Conservation (phyloP, 2,888 invertebrate genomes). For the Arge pagana region DNA sequence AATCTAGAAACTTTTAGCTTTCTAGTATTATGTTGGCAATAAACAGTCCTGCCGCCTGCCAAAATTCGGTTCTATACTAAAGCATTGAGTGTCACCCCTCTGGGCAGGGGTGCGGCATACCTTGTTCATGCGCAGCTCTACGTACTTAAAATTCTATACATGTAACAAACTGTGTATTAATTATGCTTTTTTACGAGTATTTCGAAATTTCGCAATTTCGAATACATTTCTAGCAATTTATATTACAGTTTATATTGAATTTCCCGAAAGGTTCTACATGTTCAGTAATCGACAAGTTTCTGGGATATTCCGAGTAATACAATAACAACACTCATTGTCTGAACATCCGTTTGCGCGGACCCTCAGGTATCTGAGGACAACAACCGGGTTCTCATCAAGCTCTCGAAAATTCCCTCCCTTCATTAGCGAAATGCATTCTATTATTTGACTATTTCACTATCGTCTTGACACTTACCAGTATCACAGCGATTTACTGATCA, state of each 20-base stretch:
- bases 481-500: conserved; percentile 1
- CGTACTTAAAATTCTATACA: neutral
- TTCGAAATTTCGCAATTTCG: neutral
- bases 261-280: neutral
- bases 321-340: neutral
- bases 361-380: conserved; percentile 1
- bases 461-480: neutral
- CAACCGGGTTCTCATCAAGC: neutral
- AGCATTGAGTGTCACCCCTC: too few species aligned
- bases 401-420: neutral
- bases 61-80: too few species aligned
- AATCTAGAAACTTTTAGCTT: too few species aligned
- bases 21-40: too few species aligned
- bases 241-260: conserved; percentile 2
- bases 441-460: conserved; percentile 1
- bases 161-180: neutral
- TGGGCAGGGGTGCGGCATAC: too few species aligned
- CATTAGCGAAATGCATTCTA: neutral
- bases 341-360: conserved; percentile 6
- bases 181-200: neutral
- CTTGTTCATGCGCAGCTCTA: too few species aligned
- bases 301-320: neutral
- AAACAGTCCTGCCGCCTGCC: too few species aligned
- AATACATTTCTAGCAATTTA: conserved; percentile 4
- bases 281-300: conserved; percentile 1